These are phyloP conservation scores for Lota lota DNA, from an alignment of 2,113 vertebrate genomes.

Conservation along the genomic window DNA sequence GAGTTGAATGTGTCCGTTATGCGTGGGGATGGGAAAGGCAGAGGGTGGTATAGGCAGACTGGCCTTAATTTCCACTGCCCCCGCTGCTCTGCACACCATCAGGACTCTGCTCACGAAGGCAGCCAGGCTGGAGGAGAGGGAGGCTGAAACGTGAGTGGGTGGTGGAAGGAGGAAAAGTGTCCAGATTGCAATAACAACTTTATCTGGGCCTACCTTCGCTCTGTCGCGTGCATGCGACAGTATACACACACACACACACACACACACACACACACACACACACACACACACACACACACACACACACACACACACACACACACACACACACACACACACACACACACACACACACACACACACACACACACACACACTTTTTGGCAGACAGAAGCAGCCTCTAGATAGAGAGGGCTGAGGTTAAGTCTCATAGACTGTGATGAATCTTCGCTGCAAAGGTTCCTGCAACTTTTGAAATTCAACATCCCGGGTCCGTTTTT, in stretches of 20 bases:
- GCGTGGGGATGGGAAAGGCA: conserved; percentile 12
- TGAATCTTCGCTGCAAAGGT: conserved; percentile 4
- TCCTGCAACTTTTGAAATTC: conserved; percentile 25
- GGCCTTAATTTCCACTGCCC: conserved; percentile 35
- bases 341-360: too few relatives aligned
- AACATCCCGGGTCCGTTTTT: conserved; percentile 8
- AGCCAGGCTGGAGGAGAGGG: conserved; percentile 24
- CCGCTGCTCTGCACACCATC: conserved; percentile 17
- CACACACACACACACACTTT: not conserved
- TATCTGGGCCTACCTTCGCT: conserved; percentile 20
- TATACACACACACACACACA: too few relatives aligned
- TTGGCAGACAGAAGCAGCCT: not conserved
- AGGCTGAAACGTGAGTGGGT: conserved; percentile 2
- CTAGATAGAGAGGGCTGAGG: not conserved
- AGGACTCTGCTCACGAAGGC: conserved; percentile 38
- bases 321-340: not conserved
- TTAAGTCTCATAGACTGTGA: not conserved
- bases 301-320: not conserved
- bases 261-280: not conserved
- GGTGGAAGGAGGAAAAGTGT: conserved; percentile 30
- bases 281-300: not conserved
- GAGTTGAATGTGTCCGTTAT: conserved; percentile 2
- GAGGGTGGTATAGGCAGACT: not conserved
- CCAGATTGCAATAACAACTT: conserved; percentile 47
- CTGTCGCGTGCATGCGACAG: conserved; percentile 1